Evolutionary conservation across 2,113 vertebrate species (phyloP).

Genomic region (Azemiops feae): DNA sequence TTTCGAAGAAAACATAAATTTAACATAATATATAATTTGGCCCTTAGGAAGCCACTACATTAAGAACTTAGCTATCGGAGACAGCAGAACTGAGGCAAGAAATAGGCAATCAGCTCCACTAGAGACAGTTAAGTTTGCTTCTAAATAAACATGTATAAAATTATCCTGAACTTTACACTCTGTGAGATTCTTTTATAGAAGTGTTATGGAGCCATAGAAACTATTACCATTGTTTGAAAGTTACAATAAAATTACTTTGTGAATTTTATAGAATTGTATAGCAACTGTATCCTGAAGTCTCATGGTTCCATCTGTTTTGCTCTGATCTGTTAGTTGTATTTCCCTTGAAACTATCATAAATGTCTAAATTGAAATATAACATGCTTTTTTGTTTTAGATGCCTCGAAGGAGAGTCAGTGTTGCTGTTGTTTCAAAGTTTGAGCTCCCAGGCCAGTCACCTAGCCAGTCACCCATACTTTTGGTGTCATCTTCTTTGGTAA

Average conservation of each 20-base stretch:
- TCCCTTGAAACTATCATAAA: not conserved
- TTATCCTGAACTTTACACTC: not conserved
- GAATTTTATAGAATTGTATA: not conserved
- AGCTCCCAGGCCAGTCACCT: slow-evolving; percentile 86
- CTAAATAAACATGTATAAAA: not conserved
- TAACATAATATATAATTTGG: not conserved
- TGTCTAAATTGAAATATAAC: not conserved
- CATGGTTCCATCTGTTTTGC: not conserved
- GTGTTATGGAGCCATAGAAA: not conserved
- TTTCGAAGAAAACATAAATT: not conserved
- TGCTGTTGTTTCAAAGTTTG: slow-evolving; percentile 96
- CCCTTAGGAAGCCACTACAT: not conserved
- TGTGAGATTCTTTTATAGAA: not conserved
- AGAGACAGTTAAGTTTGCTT: not conserved
- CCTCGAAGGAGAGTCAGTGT: slow-evolving; percentile 96
- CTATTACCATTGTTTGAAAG: not conserved
- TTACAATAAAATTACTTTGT: not conserved
- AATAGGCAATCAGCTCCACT: not conserved
- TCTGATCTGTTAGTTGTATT: not conserved
- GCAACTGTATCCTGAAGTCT: not conserved
- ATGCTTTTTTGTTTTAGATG: slow-evolving; percentile 72
- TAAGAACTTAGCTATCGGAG: not conserved
- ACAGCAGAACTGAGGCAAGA: not conserved
- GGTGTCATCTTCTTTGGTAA: slow-evolving; percentile 82
- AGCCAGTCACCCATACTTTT: slow-evolving; percentile 63